Conservation (phyloP, 1,140 invertebrate genomes). For the Colletes gigas region DNA sequence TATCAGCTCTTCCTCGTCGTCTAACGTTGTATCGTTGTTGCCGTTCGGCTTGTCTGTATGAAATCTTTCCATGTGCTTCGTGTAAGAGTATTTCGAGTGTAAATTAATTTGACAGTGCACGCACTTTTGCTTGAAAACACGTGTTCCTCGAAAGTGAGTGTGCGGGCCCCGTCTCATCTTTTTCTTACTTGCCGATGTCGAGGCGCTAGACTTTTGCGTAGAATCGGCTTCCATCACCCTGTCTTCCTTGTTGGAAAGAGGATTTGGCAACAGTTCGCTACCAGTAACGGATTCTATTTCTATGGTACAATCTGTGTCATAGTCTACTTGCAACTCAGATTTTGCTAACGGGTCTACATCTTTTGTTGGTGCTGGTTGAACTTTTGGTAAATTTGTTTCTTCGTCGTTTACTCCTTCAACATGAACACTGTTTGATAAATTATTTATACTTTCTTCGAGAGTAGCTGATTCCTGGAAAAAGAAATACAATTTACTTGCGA, state of each 20-base stretch:
- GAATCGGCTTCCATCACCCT: conserved; percentile 75
- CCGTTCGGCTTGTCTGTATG: conserved; percentile 57
- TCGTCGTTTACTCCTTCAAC: conserved; percentile 29
- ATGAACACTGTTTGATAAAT: not conserved
- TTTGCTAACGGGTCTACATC: conserved; percentile 32
- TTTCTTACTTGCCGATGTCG: conserved; percentile 30
- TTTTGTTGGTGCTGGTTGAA: conserved; percentile 5
- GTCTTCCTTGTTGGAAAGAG: conserved; percentile 61
- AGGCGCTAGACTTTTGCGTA: conserved; percentile 66
- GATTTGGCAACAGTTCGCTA: conserved; percentile 70
- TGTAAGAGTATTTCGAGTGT: conserved; percentile 74
- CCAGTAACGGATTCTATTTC: conserved; percentile 67
- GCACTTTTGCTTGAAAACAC: conserved; percentile 74
- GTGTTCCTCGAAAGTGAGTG: conserved; percentile 72
- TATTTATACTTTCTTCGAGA: not conserved
- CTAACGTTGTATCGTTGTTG: conserved; percentile 23
- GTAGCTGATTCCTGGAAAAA: not conserved
- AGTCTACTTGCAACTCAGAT: conserved; percentile 62
- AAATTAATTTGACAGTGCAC: conserved; percentile 72
- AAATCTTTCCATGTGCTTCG: conserved; percentile 75
- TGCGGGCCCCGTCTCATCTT: conserved; percentile 68
- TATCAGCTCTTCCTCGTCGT: conserved; percentile 62
- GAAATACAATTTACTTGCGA: not conserved
- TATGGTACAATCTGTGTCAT: conserved; percentile 66
- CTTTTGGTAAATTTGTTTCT: not conserved